Evolutionary conservation across 1,140 invertebrate species (phyloP).

Genomic region (Zaprionus lachaisei): DNA sequence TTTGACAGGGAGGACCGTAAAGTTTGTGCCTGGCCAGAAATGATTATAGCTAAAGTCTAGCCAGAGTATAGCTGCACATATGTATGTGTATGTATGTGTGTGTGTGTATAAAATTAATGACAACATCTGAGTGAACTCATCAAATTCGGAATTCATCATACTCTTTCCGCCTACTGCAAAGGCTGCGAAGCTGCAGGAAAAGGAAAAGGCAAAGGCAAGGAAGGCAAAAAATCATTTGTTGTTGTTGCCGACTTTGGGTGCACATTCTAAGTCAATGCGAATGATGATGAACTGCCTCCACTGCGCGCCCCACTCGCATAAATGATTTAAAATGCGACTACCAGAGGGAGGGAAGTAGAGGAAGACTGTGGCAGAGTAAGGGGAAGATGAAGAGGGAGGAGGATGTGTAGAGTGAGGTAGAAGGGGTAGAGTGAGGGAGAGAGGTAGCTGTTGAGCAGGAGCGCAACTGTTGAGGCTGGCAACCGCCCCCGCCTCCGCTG

Average conservation of each 20-base stretch:
- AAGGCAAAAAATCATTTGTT: neutral
- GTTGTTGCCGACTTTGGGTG: constrained; percentile 53
- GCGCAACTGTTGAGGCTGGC: neutral
- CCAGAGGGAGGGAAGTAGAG: too few species aligned
- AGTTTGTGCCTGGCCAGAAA: constrained; percentile 7
- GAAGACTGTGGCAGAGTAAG: neutral
- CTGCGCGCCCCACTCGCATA: constrained; percentile 58
- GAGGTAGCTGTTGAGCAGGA: neutral
- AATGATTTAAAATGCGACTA: constrained; percentile 76
- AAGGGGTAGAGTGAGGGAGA: too few species aligned
- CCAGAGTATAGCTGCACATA: neutral
- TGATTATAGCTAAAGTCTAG: constrained; percentile 23
- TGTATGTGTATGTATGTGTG: constrained; percentile 1
- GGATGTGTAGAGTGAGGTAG: neutral
- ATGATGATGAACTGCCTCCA: constrained; percentile 74
- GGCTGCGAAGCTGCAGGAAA: constrained; percentile 20
- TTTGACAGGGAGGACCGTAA: constrained; percentile 11
- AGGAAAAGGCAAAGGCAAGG: constrained; percentile 13
- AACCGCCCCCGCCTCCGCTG: neutral
- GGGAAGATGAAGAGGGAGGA: neutral
- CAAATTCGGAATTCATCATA: constrained; percentile 83
- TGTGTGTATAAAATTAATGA: constrained; percentile 75
- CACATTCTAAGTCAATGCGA: constrained; percentile 82
- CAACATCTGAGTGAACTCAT: constrained; percentile 82
- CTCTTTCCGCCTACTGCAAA: constrained; percentile 76